Conservation (phyloP, 2,113 vertebrate genomes). For the Vombatus ursinus region DNA sequence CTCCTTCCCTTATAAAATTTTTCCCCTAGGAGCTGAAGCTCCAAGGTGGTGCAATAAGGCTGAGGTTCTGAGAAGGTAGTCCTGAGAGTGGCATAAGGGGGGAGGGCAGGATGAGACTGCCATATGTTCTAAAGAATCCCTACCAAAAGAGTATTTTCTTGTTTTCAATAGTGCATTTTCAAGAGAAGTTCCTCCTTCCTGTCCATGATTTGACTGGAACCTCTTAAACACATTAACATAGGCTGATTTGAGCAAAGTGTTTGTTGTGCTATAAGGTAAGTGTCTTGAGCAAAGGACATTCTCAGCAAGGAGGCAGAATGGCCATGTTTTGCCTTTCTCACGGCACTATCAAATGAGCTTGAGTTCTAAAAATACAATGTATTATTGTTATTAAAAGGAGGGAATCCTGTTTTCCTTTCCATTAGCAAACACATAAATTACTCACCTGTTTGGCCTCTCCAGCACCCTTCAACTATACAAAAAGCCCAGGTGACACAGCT, state of each 20-base stretch:
- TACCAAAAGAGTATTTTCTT: not conserved
- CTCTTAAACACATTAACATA: conserved; percentile 10
- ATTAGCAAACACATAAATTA: conserved; percentile 72
- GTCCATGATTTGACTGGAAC: conserved; percentile 33
- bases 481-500: conserved; percentile 4
- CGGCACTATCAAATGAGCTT: conserved; percentile 48
- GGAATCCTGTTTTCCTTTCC: conserved; percentile 69
- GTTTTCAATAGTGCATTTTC: not conserved
- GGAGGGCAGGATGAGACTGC: not conserved
- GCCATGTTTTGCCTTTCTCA: not conserved
- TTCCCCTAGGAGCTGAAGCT: not conserved
- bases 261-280: conserved; percentile 25
- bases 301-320: conserved; percentile 6
- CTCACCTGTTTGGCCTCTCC: conserved; percentile 80
- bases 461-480: conserved; percentile 65
- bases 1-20: conserved; percentile 45
- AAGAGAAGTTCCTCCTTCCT: not conserved
- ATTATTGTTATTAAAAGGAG: conserved; percentile 40
- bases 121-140: not conserved
- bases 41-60: not conserved
- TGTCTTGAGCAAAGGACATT: conserved; percentile 22
- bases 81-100: not conserved
- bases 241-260: conserved; percentile 12
- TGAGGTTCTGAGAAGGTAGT: not conserved
- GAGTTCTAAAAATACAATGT: conserved; percentile 2